A percentile compares a stretch with the other conserved stretches of the same genome.
Conservation (phyloP, 2,888 invertebrate genomes). For the Drosophila anceps region DNA sequence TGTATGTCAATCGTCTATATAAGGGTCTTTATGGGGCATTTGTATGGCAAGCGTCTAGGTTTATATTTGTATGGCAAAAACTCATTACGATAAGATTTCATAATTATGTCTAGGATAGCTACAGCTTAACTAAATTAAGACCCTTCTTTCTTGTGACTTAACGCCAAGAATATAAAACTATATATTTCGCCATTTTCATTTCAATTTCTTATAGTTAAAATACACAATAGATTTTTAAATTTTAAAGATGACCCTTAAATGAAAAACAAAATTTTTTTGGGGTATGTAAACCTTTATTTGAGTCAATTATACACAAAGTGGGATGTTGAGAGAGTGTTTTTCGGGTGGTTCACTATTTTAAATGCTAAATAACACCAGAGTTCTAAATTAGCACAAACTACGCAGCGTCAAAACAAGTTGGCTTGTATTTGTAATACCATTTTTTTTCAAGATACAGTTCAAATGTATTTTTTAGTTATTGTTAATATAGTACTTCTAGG, state of each 20-base stretch:
- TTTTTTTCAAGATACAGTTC: slow-evolving; percentile 46
- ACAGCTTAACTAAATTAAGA: too few relatives aligned
- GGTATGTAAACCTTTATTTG: slow-evolving; percentile 62
- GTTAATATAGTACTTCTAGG: slow-evolving; percentile 66
- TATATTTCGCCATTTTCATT: not conserved
- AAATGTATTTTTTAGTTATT: slow-evolving; percentile 52
- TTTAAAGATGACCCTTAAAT: not conserved
- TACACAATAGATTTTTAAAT: not conserved
- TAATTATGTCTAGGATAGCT: too few relatives aligned
- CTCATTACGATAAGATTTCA: too few relatives aligned
- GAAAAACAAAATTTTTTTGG: not conserved
- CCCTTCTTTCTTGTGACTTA: not conserved
- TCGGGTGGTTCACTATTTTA: slow-evolving; percentile 70
- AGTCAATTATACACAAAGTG: slow-evolving; percentile 65
- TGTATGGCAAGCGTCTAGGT: too few relatives aligned
- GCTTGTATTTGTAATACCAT: slow-evolving; percentile 62
- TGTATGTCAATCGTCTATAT: too few relatives aligned
- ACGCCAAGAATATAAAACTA: not conserved
- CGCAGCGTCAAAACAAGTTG: slow-evolving; percentile 51
- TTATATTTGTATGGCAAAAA: too few relatives aligned
- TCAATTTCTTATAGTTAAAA: too few relatives aligned
- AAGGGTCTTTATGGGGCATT: too few relatives aligned
- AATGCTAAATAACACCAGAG: slow-evolving; percentile 73
- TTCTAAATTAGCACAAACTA: slow-evolving; percentile 67
- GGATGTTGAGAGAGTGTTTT: slow-evolving; percentile 33